A percentile compares a stretch with the other conserved stretches of the same genome.
Conservation (phyloP, 2,888 invertebrate genomes). For the Cephalotes varians region DNA sequence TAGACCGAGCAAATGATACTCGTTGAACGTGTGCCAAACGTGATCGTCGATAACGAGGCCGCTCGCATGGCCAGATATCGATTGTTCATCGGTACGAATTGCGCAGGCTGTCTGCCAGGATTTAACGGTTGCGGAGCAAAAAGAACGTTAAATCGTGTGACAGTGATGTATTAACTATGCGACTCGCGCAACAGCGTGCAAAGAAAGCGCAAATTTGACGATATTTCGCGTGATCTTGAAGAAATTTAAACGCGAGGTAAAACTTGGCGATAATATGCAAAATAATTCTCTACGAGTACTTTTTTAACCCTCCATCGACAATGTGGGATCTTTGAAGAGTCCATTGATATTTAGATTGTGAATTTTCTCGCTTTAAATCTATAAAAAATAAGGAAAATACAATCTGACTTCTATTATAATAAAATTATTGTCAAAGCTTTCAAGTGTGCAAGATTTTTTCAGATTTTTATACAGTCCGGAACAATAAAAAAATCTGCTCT, state of each 20-base stretch:
- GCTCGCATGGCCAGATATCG: conserved; percentile 68
- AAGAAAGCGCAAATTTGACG: background rate
- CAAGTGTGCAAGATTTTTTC: too few species aligned
- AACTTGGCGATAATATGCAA: background rate
- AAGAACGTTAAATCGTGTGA: conserved; percentile 7
- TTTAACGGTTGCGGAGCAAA: conserved; percentile 62
- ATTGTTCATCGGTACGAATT: conserved; percentile 69
- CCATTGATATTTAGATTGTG: too few species aligned
- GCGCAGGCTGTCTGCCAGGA: conserved; percentile 56
- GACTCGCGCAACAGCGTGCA: background rate
- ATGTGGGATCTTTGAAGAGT: too few species aligned
- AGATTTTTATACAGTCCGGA: too few species aligned
- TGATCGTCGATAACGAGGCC: conserved; percentile 71
- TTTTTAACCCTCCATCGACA: too few species aligned
- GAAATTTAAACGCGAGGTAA: background rate
- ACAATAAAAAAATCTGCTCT: too few species aligned
- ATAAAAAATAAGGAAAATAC: too few species aligned
- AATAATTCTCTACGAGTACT: too few species aligned
- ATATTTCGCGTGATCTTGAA: background rate
- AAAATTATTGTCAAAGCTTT: too few species aligned
- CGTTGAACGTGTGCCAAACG: conserved; percentile 69
- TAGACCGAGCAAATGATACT: conserved; percentile 46
- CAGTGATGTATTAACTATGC: background rate
- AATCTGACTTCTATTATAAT: too few species aligned
- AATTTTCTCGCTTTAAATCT: too few species aligned